Base-by-base conservation (phyloP, 1,140 invertebrate genomes). In the Plectrocnemia conspersa region DNA sequence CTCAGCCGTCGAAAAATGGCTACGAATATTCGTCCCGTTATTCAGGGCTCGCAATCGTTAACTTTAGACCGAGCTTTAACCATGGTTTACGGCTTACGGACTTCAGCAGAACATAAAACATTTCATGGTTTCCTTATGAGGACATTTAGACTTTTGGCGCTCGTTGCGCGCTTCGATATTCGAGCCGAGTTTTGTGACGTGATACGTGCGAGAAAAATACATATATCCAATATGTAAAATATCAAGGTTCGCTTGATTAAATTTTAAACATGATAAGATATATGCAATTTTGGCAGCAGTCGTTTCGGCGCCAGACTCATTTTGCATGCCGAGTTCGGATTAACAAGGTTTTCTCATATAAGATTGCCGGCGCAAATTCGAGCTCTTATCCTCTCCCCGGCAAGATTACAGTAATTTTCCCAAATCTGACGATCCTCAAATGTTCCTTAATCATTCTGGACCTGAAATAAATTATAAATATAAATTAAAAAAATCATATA, bases 121-220 rank as follows among this genome's bases (percentile, higher is more conserved):
- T 61, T 61, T 61, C 59, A 61, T 61, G 59, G 59, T 58, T 61
- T 61, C 59, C 59, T 61, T 61, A 61, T 61, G 59, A 61, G 59
- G 55, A 61, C 55, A 56, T 61, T 61, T 61, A 55, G 59, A 57
- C 36, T 41, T 54, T 42, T 56, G 52, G 52, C 40, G 36, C 25
- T 48, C 32, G 47, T 33, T 15, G 24, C 13, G 41, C 4, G 18
- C 27, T 29, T 38, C 10, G 15, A 38, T 38, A 38, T 7, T 29
- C 27, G 27, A 6, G n/a, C n/a, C 27, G 27, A 29, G n/a, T 29
- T 29, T 29, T 29, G 27, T 6, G 27, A n/a, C n/a, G n/a, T n/a
- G n/a, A 44, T 23, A 44, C 6, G 10, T 18, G 21, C 23, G 21
- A 23, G 13, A 27, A 13, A 25, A 45, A 25, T 18, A 45, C 13